A percentile compares a stretch with the other conserved stretches of the same genome.
These are phyloP conservation scores for Plodia interpunctella DNA, from an alignment of 1,140 invertebrate species.

Conservation along the genomic window DNA sequence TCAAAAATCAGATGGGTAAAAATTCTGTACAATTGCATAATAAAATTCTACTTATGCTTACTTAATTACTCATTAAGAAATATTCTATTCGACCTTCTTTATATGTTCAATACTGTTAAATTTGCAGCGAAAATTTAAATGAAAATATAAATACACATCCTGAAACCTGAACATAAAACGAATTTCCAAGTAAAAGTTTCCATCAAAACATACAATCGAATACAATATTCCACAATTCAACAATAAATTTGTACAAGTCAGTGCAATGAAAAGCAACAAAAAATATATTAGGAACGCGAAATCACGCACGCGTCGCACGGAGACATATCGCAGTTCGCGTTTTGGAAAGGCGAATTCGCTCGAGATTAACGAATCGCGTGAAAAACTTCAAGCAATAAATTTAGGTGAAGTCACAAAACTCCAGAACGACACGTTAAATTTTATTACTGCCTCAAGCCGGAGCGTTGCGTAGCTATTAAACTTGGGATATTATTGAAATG, in stretches of 20 bases:
- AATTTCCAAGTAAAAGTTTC: background rate
- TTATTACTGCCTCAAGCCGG: slow-evolving; percentile 51
- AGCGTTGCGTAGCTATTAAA: slow-evolving; percentile 45
- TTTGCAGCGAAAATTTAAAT: background rate
- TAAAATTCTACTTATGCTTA: no score
- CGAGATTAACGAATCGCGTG: slow-evolving; percentile 50
- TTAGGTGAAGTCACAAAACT: slow-evolving; percentile 49
- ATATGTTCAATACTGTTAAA: background rate
- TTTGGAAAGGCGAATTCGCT: slow-evolving; percentile 12
- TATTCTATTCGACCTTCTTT: no score
- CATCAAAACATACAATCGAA: slow-evolving; percentile 1
- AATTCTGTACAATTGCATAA: no score
- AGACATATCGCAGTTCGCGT: slow-evolving; percentile 13
- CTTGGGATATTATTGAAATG: slow-evolving; percentile 65
- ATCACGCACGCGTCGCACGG: background rate
- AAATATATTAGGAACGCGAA: background rate
- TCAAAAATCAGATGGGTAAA: no score
- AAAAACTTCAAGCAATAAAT: slow-evolving; percentile 57
- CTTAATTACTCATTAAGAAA: no score
- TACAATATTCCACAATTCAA: slow-evolving; percentile 8
- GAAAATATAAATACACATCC: background rate
- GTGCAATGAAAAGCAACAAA: slow-evolving; percentile 3
- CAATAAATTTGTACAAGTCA: slow-evolving; percentile 9
- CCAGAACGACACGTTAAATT: slow-evolving; percentile 55
- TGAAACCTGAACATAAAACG: background rate